These are phyloP conservation scores for Archilochus colubris DNA, from an alignment of 2,113 vertebrate species.

Conservation along the genomic window DNA sequence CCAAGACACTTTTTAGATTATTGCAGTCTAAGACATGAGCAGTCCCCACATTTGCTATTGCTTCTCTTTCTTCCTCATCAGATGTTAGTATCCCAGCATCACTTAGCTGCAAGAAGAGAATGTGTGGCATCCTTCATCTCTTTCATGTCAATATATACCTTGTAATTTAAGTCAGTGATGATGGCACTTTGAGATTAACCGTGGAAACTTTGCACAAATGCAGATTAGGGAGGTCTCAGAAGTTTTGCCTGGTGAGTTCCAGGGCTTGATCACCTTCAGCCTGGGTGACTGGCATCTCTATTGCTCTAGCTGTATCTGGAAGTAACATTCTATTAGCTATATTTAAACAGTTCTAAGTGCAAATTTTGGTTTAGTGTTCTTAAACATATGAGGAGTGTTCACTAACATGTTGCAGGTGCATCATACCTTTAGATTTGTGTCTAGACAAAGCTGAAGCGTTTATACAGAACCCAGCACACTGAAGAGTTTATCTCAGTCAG, in stretches of 20 bases:
- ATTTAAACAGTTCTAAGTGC: not conserved
- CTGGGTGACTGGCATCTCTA: not conserved
- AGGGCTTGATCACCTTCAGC: not conserved
- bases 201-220: not conserved
- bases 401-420: not conserved
- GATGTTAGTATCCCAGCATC: not conserved
- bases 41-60: not conserved
- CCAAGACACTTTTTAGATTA: not conserved
- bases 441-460: not conserved
- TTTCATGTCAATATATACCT: not conserved
- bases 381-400: not conserved
- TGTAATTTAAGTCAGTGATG: not conserved
- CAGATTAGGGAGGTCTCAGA: not conserved
- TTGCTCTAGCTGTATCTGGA: not conserved
- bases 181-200: not conserved
- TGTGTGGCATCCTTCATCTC: not conserved
- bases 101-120: not conserved
- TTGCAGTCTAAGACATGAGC: not conserved
- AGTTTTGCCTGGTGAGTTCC: not conserved
- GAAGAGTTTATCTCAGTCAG: not conserved
- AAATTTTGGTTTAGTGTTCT: not conserved
- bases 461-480: rapidly evolving
- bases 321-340: not conserved
- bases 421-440: not conserved
- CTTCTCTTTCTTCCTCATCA: not conserved